phyloP scores from a whole-genome alignment of 1,140 invertebrate species.

The Manduca sexta region DNA sequence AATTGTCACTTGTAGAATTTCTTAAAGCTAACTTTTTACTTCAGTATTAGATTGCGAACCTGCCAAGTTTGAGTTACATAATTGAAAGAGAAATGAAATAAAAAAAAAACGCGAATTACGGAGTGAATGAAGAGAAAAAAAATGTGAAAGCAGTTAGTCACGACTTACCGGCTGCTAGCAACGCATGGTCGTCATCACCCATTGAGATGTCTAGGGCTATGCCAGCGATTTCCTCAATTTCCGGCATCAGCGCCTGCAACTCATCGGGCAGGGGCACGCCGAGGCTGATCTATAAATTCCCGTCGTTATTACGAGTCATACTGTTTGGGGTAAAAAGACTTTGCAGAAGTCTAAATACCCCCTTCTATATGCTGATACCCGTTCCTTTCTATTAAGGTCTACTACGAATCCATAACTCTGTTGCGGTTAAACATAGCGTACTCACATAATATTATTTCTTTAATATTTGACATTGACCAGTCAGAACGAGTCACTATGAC shows the following conservation, averaged over 20 bases:
- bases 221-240: slow-evolving; percentile 8
- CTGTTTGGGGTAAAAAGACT: not conserved
- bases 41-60: too few species aligned
- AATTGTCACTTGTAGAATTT: too few species aligned
- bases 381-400: not conserved
- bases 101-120: not conserved
- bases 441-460: too few species aligned
- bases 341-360: too few species aligned
- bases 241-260: slow-evolving; percentile 1
- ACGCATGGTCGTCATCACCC: slow-evolving; percentile 8
- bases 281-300: slow-evolving; percentile 4
- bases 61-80: too few species aligned
- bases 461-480: too few species aligned
- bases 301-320: not conserved
- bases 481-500: too few species aligned
- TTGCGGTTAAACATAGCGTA: too few species aligned
- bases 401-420: too few species aligned
- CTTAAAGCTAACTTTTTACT: too few species aligned
- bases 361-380: not conserved
- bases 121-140: not conserved
- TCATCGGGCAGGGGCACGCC: slow-evolving; percentile 7
- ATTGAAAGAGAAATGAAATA: too few species aligned
- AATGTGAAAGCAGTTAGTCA: not conserved
- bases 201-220: slow-evolving; percentile 4
- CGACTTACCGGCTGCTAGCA: slow-evolving; percentile 7